A percentile compares a stretch with the other conserved stretches of the same genome.
Evolutionary conservation across 2,888 invertebrate species (phyloP).

Genomic region (Dicranocentrus wangi): DNA sequence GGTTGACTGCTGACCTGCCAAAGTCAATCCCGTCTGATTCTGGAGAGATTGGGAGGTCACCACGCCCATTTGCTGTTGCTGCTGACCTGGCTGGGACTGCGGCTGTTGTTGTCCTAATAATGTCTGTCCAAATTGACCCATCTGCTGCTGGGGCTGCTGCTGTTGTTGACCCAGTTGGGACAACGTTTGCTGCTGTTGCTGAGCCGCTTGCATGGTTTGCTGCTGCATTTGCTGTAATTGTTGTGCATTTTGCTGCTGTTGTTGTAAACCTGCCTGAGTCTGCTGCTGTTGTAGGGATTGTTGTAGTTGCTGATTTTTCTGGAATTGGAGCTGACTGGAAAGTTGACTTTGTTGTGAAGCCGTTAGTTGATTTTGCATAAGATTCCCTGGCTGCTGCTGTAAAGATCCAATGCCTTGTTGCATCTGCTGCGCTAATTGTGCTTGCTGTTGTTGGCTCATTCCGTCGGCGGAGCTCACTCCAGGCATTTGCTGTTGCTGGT

Average conservation of each 20-base stretch:
- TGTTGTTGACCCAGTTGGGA: slow-evolving; percentile 40
- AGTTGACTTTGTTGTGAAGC: slow-evolving; percentile 49
- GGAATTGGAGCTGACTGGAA: slow-evolving; percentile 52
- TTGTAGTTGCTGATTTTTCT: slow-evolving; percentile 45
- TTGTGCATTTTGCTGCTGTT: slow-evolving; percentile 43
- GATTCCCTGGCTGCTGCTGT: slow-evolving; percentile 41
- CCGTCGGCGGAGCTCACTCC: too few relatives aligned
- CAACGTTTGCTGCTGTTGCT: slow-evolving; percentile 13
- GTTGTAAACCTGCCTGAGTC: slow-evolving; percentile 18
- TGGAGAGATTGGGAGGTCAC: slow-evolving; percentile 49
- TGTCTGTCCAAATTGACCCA: slow-evolving; percentile 19
- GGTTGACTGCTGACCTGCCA: slow-evolving; percentile 28
- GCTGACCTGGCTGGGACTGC: slow-evolving; percentile 73
- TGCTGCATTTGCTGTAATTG: slow-evolving; percentile 60
- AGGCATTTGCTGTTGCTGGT: slow-evolving; percentile 73
- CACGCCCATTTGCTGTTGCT: slow-evolving; percentile 30
- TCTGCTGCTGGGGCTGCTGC: slow-evolving; percentile 40
- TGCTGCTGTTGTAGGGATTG: slow-evolving; percentile 49
- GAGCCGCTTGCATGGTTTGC: neutral
- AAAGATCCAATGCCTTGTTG: slow-evolving; percentile 33
- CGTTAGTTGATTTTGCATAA: slow-evolving; percentile 56
- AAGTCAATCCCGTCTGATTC: slow-evolving; percentile 39
- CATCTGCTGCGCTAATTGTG: slow-evolving; percentile 32
- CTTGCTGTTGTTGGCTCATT: slow-evolving; percentile 42
- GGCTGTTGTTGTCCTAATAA: slow-evolving; percentile 52